Percentiles rank a stretch among this genome's conserved stretches.
Evolutionary conservation across 2,888 invertebrate genomes (phyloP).

Genomic region (Tachina lurida): DNA sequence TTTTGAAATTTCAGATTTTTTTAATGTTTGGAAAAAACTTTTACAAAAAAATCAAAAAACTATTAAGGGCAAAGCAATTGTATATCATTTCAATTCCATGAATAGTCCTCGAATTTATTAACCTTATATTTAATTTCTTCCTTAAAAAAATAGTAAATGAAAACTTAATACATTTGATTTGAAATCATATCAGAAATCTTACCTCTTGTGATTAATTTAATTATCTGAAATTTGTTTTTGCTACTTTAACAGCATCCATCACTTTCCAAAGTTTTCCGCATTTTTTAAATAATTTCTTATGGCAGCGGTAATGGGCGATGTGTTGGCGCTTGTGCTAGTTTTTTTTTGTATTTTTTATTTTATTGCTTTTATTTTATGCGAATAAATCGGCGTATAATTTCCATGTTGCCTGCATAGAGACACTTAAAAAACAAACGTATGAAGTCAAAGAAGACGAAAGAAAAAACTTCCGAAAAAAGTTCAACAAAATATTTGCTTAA

Average conservation of each 20-base stretch:
- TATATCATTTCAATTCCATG: no score
- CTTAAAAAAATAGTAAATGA: no score
- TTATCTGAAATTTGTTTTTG: slow-evolving; percentile 20
- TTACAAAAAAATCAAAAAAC: no score
- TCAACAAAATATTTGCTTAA: slow-evolving; percentile 21
- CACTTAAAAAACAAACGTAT: slow-evolving; percentile 48
- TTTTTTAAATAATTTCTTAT: slow-evolving; percentile 61
- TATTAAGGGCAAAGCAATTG: no score
- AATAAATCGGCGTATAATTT: slow-evolving; percentile 62
- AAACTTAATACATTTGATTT: no score
- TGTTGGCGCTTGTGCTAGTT: slow-evolving; percentile 27
- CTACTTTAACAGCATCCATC: slow-evolving; percentile 62
- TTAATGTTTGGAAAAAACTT: no score
- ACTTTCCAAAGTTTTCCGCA: slow-evolving; percentile 73
- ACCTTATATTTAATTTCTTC: no score
- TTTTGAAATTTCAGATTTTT: no score
- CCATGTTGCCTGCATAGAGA: slow-evolving; percentile 57
- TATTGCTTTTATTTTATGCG: not conserved
- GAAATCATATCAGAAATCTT: slow-evolving; percentile 26
- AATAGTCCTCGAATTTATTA: no score
- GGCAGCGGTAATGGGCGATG: slow-evolving; percentile 17
- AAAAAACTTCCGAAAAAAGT: slow-evolving; percentile 5
- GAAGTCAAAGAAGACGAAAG: not conserved
- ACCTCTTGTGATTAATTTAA: slow-evolving; percentile 63
- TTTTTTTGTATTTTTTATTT: not conserved